Evolutionary conservation across 1,140 invertebrate species (phyloP).

Genomic region (Drosophila repleta): DNA sequence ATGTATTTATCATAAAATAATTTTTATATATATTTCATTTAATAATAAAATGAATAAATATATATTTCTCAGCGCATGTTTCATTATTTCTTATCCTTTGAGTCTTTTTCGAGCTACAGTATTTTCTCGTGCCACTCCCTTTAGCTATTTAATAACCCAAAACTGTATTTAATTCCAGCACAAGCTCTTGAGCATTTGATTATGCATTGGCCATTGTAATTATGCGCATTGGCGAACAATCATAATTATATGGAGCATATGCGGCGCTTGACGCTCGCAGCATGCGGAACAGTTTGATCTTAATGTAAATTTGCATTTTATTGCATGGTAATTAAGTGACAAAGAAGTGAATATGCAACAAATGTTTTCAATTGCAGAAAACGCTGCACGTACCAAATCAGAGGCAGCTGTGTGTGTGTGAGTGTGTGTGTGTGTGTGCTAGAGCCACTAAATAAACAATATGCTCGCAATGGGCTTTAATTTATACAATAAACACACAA

Average conservation of each 20-base stretch:
- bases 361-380: slow-evolving; percentile 34
- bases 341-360: slow-evolving; percentile 48
- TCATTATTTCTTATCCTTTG: too few relatives aligned
- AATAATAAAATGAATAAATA: too few relatives aligned
- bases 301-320: slow-evolving; percentile 39
- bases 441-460: slow-evolving; percentile 56
- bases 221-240: not conserved
- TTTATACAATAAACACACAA: slow-evolving; percentile 69
- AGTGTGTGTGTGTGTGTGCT: slow-evolving; percentile 1
- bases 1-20: too few relatives aligned
- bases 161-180: not conserved
- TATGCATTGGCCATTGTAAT: not conserved
- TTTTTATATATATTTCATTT: too few relatives aligned
- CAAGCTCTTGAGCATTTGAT: not conserved
- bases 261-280: not conserved
- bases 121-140: not conserved
- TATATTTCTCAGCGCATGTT: too few relatives aligned
- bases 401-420: not conserved
- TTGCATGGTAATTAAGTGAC: slow-evolving; percentile 48
- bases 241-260: slow-evolving; percentile 17
- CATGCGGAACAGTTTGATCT: slow-evolving; percentile 22
- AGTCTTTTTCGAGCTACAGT: too few relatives aligned
- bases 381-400: slow-evolving; percentile 26
- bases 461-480: slow-evolving; percentile 57
- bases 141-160: too few relatives aligned